Conservation (phyloP, 2,113 vertebrate species). For the Caretta caretta region DNA sequence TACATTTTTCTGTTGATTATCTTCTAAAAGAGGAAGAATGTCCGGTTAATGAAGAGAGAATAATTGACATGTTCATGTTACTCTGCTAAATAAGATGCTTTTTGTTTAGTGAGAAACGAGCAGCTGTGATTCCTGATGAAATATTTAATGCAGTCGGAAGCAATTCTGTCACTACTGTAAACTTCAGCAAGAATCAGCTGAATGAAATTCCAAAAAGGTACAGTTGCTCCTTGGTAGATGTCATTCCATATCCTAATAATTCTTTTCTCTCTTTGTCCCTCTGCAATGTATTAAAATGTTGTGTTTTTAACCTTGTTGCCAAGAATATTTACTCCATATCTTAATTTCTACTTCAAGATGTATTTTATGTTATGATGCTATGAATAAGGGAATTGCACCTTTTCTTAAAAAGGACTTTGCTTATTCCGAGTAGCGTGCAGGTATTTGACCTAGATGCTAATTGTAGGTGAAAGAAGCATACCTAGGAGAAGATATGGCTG, state of each 20-base stretch:
- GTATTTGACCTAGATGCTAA: accelerated
- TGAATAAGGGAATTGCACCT: accelerated
- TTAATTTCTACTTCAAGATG: accelerated
- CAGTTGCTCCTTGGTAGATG: not conserved
- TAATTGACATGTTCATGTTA: not conserved
- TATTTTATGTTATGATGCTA: not conserved
- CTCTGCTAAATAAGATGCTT: not conserved
- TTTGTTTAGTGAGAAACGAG: constrained; percentile 87
- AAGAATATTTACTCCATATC: accelerated
- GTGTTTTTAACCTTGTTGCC: not conserved
- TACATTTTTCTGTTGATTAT: accelerated
- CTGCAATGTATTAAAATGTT: not conserved
- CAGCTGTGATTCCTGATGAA: constrained; percentile 83
- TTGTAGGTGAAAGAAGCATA: not conserved
- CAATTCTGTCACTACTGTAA: constrained; percentile 76
- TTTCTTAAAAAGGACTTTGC: not conserved
- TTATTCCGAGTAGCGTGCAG: accelerated
- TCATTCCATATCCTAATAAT: not conserved
- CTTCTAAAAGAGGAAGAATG: not conserved
- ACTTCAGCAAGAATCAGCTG: constrained; percentile 96
- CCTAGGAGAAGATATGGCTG: not conserved
- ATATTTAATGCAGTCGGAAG: constrained; percentile 83
- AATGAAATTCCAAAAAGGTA: constrained; percentile 88
- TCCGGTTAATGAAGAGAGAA: not conserved
- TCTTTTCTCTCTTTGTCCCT: not conserved